phyloP scores from a whole-genome alignment of 2,797 vertebrate genomes.

The Tokudaia muenninki region DNA sequence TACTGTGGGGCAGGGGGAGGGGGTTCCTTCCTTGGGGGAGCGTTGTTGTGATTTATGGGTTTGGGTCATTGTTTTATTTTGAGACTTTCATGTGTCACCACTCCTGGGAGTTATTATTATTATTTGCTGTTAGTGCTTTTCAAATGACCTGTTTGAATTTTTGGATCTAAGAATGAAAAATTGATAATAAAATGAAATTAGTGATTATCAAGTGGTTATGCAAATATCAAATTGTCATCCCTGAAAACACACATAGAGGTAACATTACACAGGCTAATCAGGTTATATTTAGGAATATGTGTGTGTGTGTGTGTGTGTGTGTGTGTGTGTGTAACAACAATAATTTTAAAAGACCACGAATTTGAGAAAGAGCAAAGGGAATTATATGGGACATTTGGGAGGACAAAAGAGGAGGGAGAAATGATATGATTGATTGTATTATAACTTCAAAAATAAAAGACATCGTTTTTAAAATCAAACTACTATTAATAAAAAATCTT shows the following conservation, averaged over 20 bases:
- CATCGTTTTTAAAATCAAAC: background rate
- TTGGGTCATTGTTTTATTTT: background rate
- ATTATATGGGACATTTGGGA: background rate
- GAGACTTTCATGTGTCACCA: background rate
- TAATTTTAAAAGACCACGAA: background rate
- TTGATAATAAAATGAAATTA: background rate
- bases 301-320: too few species aligned
- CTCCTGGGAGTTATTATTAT: background rate
- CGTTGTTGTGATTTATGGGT: background rate
- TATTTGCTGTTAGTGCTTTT: background rate
- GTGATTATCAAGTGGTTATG: background rate
- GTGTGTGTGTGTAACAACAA: background rate
- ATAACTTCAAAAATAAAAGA: background rate
- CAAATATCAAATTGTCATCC: background rate
- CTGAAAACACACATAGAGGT: background rate
- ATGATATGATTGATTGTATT: too few species aligned
- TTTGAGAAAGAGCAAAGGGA: background rate
- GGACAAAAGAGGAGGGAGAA: background rate
- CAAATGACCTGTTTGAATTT: background rate
- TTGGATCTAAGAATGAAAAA: too few species aligned
- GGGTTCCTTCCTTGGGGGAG: background rate
- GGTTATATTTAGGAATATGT: background rate
- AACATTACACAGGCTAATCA: background rate
- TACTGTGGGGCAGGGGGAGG: background rate
- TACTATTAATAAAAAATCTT: background rate